phyloP scores from a whole-genome alignment of 2,888 invertebrate genomes.

The Amblyjoppa fuscipennis region DNA sequence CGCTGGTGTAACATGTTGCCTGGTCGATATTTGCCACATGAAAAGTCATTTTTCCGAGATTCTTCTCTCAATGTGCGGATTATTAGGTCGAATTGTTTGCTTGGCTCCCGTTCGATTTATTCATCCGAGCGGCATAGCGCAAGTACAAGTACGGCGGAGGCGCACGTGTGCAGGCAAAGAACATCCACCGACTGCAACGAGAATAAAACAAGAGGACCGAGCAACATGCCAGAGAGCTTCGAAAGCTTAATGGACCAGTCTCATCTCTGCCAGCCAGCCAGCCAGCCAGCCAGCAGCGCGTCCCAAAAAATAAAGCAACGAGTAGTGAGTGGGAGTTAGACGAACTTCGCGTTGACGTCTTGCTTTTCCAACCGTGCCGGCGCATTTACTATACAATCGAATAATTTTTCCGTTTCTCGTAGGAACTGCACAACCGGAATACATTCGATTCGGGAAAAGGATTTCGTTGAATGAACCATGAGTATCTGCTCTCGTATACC shows the following conservation, averaged over 20 bases:
- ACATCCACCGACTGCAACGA: neutral
- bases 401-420: conserved; percentile 43
- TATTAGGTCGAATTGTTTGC: neutral
- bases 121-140: neutral
- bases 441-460: conserved; percentile 43
- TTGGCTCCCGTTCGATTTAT: neutral
- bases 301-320: conserved; percentile 31
- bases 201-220: conserved; percentile 8
- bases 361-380: neutral
- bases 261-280: conserved; percentile 23
- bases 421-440: conserved; percentile 14
- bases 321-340: conserved; percentile 12
- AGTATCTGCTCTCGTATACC: conserved; percentile 33
- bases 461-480: conserved; percentile 63
- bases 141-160: neutral
- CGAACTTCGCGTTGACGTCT: conserved; percentile 42
- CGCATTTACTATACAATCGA: conserved; percentile 53
- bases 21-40: neutral
- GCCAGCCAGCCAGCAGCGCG: neutral
- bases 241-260: conserved; percentile 42
- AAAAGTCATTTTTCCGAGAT: neutral
- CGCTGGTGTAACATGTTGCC: neutral
- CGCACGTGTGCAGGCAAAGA: neutral
- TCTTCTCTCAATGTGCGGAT: neutral
- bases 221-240: conserved; percentile 9